Evolutionary conservation across 2,113 vertebrate genomes (phyloP).

Genomic region (Nasalis larvatus): DNA sequence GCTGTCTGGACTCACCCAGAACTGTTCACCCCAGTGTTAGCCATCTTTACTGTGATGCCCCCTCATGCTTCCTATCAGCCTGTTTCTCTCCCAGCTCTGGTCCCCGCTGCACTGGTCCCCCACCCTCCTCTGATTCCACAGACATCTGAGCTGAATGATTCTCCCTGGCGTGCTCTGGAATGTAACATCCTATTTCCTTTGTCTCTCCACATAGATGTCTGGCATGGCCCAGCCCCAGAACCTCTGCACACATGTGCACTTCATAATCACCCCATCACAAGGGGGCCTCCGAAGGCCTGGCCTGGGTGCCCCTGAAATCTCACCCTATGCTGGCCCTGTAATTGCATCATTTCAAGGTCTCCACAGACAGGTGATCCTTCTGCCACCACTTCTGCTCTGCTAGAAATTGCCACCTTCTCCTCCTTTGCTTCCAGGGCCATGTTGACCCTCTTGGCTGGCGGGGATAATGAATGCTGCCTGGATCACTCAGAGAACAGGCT

Average conservation of each 20-base stretch:
- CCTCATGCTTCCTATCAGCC: background rate
- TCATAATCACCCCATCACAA: background rate
- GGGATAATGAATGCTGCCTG: background rate
- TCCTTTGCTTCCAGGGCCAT: background rate
- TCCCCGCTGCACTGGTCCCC: background rate
- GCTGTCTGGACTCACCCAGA: background rate
- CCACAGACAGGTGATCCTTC: background rate
- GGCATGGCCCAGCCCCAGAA: background rate
- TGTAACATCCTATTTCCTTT: background rate
- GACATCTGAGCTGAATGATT: background rate
- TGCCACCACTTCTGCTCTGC: background rate
- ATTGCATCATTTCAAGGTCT: fast-evolving
- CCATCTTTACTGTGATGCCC: background rate
- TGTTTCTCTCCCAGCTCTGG: background rate
- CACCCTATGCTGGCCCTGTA: background rate
- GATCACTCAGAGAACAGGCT: background rate
- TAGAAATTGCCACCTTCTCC: background rate
- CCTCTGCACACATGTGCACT: background rate
- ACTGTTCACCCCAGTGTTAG: background rate
- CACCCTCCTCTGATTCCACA: background rate
- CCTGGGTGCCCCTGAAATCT: background rate
- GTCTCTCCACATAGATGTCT: background rate
- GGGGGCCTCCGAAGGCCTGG: background rate
- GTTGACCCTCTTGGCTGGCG: background rate
- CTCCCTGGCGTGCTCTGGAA: background rate